These are phyloP conservation scores for Dufourea novaeangliae DNA, from an alignment of 1,140 invertebrate species.

Conservation along the genomic window DNA sequence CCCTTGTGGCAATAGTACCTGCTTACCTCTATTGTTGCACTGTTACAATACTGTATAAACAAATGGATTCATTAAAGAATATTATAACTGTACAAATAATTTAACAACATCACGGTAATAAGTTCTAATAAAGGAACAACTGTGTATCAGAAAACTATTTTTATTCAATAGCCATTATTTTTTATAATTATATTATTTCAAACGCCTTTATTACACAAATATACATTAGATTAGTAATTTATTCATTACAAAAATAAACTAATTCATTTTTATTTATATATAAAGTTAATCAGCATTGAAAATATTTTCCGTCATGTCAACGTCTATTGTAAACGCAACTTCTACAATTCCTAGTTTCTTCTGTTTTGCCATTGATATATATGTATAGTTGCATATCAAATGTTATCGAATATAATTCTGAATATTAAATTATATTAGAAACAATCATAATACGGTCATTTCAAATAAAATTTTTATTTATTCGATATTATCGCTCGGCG, in stretches of 20 bases:
- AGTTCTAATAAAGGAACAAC: constrained; percentile 64
- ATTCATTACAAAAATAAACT: neutral
- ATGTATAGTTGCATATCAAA: neutral
- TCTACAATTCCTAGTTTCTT: neutral
- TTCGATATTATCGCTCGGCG: neutral
- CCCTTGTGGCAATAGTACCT: constrained; percentile 69
- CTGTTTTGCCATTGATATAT: neutral
- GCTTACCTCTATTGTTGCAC: constrained; percentile 59
- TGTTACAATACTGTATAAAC: constrained; percentile 63
- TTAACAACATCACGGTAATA: constrained; percentile 60
- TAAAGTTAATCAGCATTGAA: neutral
- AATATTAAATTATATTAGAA: neutral
- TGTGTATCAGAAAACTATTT: neutral
- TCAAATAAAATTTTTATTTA: neutral
- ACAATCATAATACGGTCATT: neutral
- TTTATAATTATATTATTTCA: too few species aligned
- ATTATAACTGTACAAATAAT: constrained; percentile 65
- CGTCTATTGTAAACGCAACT: neutral
- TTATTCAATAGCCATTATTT: neutral
- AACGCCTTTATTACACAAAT: neutral
- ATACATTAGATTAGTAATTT: neutral
- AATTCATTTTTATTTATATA: neutral
- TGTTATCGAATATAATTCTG: neutral
- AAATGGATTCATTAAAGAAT: constrained; percentile 45
- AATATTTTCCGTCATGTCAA: neutral